Evolutionary conservation across 2,888 invertebrate genomes (phyloP).

Genomic region (Tenthredo notha): DNA sequence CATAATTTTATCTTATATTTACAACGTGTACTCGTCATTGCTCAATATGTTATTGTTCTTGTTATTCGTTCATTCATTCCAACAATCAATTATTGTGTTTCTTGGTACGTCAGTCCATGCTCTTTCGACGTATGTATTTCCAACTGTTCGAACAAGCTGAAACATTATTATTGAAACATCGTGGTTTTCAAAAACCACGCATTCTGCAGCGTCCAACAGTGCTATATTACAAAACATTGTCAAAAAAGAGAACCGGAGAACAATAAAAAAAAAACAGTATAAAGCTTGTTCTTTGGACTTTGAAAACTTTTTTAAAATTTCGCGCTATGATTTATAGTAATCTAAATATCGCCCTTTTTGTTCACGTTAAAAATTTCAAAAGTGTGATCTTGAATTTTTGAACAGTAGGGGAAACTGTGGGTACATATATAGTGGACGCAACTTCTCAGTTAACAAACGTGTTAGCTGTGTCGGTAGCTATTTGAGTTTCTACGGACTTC

Average conservation of each 20-base stretch:
- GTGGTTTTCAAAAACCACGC: neutral
- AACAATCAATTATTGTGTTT: neutral
- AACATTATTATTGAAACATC: too few relatives aligned
- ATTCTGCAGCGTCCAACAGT: neutral
- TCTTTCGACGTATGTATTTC: neutral
- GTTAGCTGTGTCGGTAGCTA: neutral
- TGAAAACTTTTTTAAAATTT: neutral
- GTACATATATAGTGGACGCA: conserved; percentile 3
- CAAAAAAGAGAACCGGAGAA: neutral
- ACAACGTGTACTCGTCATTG: neutral
- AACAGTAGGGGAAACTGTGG: neutral
- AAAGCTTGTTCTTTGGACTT: neutral
- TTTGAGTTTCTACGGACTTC: neutral
- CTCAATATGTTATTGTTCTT: neutral
- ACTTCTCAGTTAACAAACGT: neutral
- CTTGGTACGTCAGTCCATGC: neutral
- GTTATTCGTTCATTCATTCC: too few relatives aligned
- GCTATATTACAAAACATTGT: neutral
- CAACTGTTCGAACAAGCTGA: neutral
- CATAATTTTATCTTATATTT: neutral
- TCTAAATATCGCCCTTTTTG: neutral
- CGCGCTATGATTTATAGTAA: neutral
- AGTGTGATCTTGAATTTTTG: neutral
- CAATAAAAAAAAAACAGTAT: neutral
- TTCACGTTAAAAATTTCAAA: neutral